Percentiles rank a stretch among this genome's conserved stretches.
Conservation (phyloP, 2,113 vertebrate genomes). For the Paramormyrops kingsleyae region DNA sequence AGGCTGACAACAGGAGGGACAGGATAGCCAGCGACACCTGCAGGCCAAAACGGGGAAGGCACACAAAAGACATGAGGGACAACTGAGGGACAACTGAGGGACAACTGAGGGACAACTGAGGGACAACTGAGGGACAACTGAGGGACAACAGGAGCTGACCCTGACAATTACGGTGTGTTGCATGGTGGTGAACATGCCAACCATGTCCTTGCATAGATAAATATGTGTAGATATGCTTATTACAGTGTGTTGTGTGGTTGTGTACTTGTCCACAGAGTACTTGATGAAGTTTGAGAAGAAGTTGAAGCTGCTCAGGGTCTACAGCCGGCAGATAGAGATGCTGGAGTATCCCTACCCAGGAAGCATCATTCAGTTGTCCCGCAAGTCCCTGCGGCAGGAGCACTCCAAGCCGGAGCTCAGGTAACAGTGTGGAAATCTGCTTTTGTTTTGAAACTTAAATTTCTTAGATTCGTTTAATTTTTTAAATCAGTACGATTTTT, state of each 20-base stretch:
- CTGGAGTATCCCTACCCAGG: slow-evolving; percentile 67
- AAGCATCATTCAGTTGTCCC: slow-evolving; percentile 51
- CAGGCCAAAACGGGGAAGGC: too few relatives aligned
- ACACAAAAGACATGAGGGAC: too few relatives aligned
- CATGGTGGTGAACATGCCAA: background rate
- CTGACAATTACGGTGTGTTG: background rate
- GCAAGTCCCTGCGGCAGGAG: slow-evolving; percentile 54
- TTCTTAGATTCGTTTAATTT: background rate
- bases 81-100: too few relatives aligned
- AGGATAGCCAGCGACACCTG: too few relatives aligned
- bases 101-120: too few relatives aligned
- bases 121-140: too few relatives aligned
- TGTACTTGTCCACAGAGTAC: slow-evolving; percentile 55
- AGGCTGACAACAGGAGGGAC: too few relatives aligned
- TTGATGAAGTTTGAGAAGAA: slow-evolving; percentile 51
- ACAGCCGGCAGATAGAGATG: slow-evolving; percentile 71
- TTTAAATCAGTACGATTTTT: background rate
- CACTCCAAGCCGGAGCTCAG: slow-evolving; percentile 63
- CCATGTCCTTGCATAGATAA: background rate
- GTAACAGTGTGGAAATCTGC: slow-evolving; percentile 46
- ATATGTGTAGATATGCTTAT: background rate
- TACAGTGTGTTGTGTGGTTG: background rate
- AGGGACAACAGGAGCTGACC: too few relatives aligned
- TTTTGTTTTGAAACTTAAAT: background rate
- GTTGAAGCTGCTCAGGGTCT: slow-evolving; percentile 70